phyloP scores from a whole-genome alignment of 2,113 vertebrate species.

The Amphiprion percula region DNA sequence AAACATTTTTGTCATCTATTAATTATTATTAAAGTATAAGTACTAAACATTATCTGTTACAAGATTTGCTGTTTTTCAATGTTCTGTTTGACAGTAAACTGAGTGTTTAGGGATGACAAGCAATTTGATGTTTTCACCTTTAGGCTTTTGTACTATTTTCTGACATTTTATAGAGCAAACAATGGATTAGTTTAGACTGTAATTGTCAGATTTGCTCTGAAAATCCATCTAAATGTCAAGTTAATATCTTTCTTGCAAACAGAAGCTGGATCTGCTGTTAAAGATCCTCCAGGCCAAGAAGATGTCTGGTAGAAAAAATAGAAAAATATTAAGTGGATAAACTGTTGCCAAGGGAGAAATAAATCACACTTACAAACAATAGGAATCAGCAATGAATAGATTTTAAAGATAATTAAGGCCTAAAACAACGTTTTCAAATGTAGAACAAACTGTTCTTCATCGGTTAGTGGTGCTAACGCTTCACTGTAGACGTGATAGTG shows the following conservation, averaged over 20 bases:
- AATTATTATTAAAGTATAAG: neutral
- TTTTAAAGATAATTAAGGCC: neutral
- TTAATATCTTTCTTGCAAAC: slow-evolving; percentile 2
- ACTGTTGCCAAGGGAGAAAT: neutral
- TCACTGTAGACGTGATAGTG: neutral
- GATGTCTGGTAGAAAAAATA: neutral
- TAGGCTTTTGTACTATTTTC: neutral
- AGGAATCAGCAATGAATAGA: neutral
- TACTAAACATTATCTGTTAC: neutral
- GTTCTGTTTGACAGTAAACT: neutral
- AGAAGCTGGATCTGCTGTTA: neutral
- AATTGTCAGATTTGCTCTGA: neutral
- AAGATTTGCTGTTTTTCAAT: neutral
- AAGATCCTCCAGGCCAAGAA: neutral
- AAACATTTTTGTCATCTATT: neutral
- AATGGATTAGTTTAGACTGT: neutral
- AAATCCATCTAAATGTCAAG: neutral
- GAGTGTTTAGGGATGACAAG: neutral
- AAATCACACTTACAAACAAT: neutral
- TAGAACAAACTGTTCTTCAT: slow-evolving; percentile 17
- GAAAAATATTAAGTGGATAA: slow-evolving; percentile 7
- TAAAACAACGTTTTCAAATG: neutral
- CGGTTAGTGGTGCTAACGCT: neutral
- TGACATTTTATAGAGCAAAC: slow-evolving; percentile 3
- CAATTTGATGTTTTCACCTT: neutral